These are phyloP conservation scores for Sitta europaea DNA, from an alignment of 2,113 vertebrate genomes.

Conservation along the genomic window DNA sequence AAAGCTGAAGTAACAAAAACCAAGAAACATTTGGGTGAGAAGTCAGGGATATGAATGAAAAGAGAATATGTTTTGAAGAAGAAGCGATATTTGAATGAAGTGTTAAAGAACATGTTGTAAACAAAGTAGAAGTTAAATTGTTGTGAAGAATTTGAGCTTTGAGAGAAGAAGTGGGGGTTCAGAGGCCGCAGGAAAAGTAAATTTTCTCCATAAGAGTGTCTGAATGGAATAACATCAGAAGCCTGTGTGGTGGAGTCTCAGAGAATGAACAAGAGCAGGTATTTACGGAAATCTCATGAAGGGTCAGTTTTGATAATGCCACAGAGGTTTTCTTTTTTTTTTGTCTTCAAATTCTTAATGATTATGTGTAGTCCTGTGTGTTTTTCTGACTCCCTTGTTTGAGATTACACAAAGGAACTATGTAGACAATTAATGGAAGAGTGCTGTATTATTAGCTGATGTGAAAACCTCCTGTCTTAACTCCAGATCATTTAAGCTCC, in stretches of 20 bases:
- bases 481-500: not conserved
- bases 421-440: not conserved
- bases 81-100: not conserved
- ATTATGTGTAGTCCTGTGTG: not conserved
- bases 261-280: not conserved
- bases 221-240: not conserved
- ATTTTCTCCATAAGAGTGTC: not conserved
- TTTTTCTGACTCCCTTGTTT: not conserved
- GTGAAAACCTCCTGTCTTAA: not conserved
- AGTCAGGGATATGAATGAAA: not conserved
- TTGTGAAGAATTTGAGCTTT: not conserved
- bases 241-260: not conserved
- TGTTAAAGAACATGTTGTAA: not conserved
- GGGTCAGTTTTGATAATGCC: not conserved
- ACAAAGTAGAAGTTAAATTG: not conserved
- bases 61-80: not conserved
- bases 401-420: not conserved
- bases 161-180: not conserved
- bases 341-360: not conserved
- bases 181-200: not conserved
- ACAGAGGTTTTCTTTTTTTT: not conserved
- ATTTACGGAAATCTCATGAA: not conserved
- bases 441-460: not conserved
- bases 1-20: not conserved
- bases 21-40: not conserved